These are phyloP conservation scores for Beroe forskalii DNA, from an alignment of 37 sponge, comb jelly and placozoan genomes.

Conservation along the genomic window DNA sequence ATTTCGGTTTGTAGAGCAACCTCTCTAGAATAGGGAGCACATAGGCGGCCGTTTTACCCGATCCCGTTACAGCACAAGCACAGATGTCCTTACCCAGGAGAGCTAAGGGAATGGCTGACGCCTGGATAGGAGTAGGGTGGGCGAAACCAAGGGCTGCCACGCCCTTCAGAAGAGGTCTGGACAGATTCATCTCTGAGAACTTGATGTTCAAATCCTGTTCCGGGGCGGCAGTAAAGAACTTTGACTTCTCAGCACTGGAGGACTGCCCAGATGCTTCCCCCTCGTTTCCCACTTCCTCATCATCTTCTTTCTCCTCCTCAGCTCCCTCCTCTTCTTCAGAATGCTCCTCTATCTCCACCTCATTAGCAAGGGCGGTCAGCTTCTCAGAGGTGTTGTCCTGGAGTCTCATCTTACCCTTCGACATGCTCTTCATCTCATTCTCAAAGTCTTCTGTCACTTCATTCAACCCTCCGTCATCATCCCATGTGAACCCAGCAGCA, in stretches of 20 bases:
- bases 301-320: constrained; percentile 56
- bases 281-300: not conserved
- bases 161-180: constrained; percentile 89
- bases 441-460: not conserved
- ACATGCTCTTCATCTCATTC: not conserved
- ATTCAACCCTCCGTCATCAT: not conserved
- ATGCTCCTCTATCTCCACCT: constrained; percentile 31
- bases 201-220: constrained; percentile 67
- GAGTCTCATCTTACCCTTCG: not conserved
- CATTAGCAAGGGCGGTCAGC: constrained; percentile 2
- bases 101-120: constrained; percentile 90
- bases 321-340: constrained; percentile 16
- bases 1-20: constrained; percentile 81
- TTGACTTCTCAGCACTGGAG: constrained; percentile 65
- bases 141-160: constrained; percentile 82
- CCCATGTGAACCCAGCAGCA: not conserved
- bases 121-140: constrained; percentile 93
- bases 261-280: constrained; percentile 33
- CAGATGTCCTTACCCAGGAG: constrained; percentile 98
- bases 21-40: constrained; percentile 94
- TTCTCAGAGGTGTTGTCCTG: not conserved
- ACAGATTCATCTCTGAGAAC: constrained; percentile 97
- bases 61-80: constrained; percentile 98
- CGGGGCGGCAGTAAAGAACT: constrained; percentile 77
- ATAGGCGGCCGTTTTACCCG: constrained; percentile 99